Percentiles rank a stretch among this genome's conserved stretches.
These are phyloP conservation scores for Castor canadensis DNA, from an alignment of 2,113 vertebrate genomes.

Conservation along the genomic window DNA sequence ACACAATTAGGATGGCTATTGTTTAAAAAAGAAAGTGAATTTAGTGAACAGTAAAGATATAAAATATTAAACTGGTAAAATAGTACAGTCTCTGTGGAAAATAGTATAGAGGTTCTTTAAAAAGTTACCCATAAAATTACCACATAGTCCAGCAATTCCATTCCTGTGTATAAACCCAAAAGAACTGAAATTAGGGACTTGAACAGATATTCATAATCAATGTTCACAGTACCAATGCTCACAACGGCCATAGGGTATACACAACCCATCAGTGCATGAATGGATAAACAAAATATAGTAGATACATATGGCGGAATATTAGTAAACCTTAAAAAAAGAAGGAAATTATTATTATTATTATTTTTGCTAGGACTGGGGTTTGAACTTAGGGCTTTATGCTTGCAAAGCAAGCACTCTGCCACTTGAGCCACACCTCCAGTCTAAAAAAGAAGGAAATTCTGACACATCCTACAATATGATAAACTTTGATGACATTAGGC, in stretches of 20 bases:
- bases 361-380: no score
- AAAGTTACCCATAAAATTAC: neutral
- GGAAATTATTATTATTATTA: neutral
- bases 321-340: neutral
- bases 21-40: no score
- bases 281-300: neutral
- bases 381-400: no score
- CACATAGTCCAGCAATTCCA: neutral
- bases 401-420: no score
- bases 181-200: neutral
- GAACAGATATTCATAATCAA: no score
- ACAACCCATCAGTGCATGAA: neutral
- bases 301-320: rapidly evolving
- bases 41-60: neutral
- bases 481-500: no score
- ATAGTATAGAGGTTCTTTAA: neutral
- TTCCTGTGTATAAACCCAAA: neutral
- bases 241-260: neutral
- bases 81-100: neutral
- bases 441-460: no score
- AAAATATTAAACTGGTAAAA: neutral
- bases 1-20: neutral
- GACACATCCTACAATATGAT: no score
- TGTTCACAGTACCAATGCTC: neutral
- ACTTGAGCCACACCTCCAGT: no score